Evolutionary conservation across 2,113 vertebrate genomes (phyloP).

Genomic region (Podocnemis expansa): DNA sequence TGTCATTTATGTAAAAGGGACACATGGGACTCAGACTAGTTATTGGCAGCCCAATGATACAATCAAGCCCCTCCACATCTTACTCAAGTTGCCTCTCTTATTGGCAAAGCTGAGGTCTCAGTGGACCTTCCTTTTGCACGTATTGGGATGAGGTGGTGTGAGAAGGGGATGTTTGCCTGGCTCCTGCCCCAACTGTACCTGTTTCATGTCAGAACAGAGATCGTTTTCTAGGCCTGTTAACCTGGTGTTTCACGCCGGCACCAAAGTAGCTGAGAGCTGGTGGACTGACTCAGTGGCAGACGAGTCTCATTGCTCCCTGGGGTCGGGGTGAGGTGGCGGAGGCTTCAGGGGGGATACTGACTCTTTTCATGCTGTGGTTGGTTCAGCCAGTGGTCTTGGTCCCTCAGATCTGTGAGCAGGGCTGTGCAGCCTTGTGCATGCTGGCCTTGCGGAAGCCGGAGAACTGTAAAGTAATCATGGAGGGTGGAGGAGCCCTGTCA

Average conservation of each 20-base stretch:
- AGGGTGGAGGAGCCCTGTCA: conserved; percentile 85
- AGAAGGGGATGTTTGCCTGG: neutral
- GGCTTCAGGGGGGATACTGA: neutral
- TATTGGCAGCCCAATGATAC: neutral
- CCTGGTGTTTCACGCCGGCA: neutral
- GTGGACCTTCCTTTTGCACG: neutral
- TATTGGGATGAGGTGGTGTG: neutral
- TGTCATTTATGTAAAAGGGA: neutral
- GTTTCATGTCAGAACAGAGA: neutral
- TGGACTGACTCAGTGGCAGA: neutral
- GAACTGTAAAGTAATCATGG: conserved; percentile 91
- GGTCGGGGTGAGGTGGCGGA: neutral
- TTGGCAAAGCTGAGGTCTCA: neutral
- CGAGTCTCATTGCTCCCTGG: too few species aligned
- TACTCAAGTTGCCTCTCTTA: neutral
- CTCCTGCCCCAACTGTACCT: neutral
- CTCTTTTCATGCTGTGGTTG: accelerated
- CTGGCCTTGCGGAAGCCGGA: conserved; percentile 92
- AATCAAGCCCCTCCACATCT: neutral
- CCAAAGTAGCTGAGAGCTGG: neutral
- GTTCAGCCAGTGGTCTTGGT: neutral
- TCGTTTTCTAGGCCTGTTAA: neutral
- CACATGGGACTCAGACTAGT: neutral
- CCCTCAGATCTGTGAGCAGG: conserved; percentile 92
- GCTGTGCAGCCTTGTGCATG: conserved; percentile 88